Conservation (phyloP, 2,113 vertebrate genomes). For the Phrynosoma platyrhinos region DNA sequence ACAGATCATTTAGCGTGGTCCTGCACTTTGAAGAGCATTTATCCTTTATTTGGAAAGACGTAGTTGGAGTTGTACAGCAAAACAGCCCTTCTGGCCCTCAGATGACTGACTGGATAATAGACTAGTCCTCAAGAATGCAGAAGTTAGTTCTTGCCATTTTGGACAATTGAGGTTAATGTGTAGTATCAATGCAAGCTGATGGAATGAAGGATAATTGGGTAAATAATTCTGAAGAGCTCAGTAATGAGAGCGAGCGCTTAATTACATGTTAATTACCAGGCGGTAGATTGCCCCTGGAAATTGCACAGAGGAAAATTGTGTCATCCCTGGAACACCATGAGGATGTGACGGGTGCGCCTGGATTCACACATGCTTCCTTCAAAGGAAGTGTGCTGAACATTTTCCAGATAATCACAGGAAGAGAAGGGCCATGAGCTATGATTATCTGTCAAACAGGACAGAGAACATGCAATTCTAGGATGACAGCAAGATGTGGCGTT, state of each 20-base stretch:
- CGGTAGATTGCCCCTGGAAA: neutral
- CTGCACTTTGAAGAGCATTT: too few species aligned
- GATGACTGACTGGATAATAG: too few species aligned
- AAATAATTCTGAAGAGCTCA: neutral
- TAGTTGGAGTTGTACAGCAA: too few species aligned
- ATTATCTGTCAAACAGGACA: constrained; percentile 61
- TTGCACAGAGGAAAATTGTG: too few species aligned
- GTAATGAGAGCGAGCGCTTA: neutral
- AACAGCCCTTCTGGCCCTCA: too few species aligned
- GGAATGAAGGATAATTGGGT: neutral
- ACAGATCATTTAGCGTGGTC: too few species aligned
- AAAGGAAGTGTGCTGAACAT: neutral
- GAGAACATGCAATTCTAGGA: constrained; percentile 66
- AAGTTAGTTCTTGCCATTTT: neutral
- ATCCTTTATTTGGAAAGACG: too few species aligned
- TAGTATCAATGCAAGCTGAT: neutral
- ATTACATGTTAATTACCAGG: neutral
- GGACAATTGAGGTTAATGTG: neutral
- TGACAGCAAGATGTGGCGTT: constrained; percentile 55
- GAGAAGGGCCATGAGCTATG: neutral
- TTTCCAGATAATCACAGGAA: accelerated
- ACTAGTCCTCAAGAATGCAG: neutral
- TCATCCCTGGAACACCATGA: neutral
- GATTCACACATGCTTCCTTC: too few species aligned
- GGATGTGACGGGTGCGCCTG: neutral